Percentiles rank a stretch among this genome's conserved stretches.
Evolutionary conservation across 2,113 vertebrate species (phyloP).

Genomic region (Genyomyrus donnyi): DNA sequence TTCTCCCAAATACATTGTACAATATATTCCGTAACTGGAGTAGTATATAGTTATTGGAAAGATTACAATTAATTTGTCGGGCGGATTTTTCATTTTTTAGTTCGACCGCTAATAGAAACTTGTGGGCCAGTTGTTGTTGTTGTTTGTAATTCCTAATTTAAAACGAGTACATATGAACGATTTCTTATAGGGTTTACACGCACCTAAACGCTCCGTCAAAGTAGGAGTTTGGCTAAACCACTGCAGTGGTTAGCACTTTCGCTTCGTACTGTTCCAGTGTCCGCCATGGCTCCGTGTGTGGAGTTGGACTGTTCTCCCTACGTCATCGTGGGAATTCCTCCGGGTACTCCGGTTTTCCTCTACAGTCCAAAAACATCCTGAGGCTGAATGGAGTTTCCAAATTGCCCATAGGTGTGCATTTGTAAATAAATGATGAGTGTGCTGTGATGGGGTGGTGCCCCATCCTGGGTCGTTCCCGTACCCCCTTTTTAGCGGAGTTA

Average conservation of each 20-base stretch:
- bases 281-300: too few species aligned
- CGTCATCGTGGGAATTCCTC: too few species aligned
- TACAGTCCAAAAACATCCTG: too few species aligned
- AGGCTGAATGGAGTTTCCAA: too few species aligned
- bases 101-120: neutral
- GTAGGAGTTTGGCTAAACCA: neutral
- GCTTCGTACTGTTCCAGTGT: too few species aligned
- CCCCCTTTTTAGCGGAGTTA: neutral
- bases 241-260: neutral
- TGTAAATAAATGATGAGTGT: too few species aligned
- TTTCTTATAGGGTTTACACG: neutral
- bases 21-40: neutral
- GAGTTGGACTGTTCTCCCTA: too few species aligned
- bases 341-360: too few species aligned
- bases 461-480: too few species aligned
- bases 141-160: neutral
- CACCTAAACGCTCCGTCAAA: neutral
- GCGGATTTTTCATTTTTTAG: neutral
- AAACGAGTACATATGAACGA: neutral
- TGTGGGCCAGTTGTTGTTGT: neutral
- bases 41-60: neutral
- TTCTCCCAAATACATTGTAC: neutral
- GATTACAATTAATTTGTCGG: neutral
- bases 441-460: too few species aligned
- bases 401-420: too few species aligned